Evolutionary conservation across 53 echinoderm and acorn worm genomes (phyloP), one percentile per base, ranked within the genome.

Genomic region (Patiria pectinifera): DNA sequence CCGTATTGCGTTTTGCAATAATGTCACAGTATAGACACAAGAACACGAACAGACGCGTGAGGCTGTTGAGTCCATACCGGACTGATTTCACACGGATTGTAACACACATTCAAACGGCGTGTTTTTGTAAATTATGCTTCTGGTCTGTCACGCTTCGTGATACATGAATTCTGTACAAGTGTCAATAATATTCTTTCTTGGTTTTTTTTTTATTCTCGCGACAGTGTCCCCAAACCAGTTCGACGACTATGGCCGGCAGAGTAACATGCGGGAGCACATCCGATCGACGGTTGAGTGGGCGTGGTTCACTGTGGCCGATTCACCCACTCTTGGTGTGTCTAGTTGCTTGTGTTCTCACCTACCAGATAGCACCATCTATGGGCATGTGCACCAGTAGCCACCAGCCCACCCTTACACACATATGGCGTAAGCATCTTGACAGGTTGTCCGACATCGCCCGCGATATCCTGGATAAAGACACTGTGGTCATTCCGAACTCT

Each of bases 281-380:
- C 2, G 1, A 3, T 9, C 10, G 22, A 23, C 74, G 10, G 19
- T 18, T 18, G 8, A 5, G 23, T 14, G 53, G 22, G 4, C 15
- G 82, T 53, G 87, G 87, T 35, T 59, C 26, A 78, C 24, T 13
- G 35, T 72, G 87, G 35, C 26, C 87, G 35, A 26, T 76, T 0
- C 87, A 61, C 49, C 77, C 87, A 21, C 87, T 87, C 18, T 77
- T 87, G 59, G 53, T 53, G 44, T 76, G 77, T 26, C 60, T 87
- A 22, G 87, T 35, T 4, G 60, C 75, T 18, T 71, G 87, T 75
- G 5, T 74, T 11, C 69, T 86, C 22, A 49, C 86, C 48, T 61
- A 77, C 21, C 90, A 90, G 88, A 61, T 35, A 16, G 24, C 43
- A 16, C 88, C 16, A 14, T 88, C 77, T 44, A 62, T 6, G 60